phyloP scores from a whole-genome alignment of 2,113 vertebrate genomes.

The Rhinolophus sinicus region DNA sequence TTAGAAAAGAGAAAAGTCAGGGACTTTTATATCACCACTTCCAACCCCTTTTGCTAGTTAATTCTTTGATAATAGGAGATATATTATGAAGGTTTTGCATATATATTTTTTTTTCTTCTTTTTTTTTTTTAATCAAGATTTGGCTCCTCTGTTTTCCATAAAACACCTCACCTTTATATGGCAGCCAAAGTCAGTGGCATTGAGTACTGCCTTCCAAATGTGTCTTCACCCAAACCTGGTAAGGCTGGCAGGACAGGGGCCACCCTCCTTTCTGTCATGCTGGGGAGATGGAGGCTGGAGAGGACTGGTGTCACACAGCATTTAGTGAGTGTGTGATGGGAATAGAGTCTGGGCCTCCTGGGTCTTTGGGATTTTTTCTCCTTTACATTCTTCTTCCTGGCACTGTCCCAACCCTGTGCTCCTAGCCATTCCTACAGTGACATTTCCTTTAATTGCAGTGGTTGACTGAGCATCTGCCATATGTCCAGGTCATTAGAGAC shows the following conservation, averaged over 20 bases:
- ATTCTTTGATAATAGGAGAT: neutral
- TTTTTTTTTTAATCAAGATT: neutral
- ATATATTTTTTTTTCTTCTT: neutral
- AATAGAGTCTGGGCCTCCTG: neutral
- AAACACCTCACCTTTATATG: neutral
- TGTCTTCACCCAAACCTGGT: neutral
- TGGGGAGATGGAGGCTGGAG: neutral
- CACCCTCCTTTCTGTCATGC: neutral
- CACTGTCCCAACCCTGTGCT: neutral
- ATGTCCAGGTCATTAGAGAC: neutral
- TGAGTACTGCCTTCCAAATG: neutral
- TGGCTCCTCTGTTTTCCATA: neutral
- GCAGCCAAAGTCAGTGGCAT: neutral
- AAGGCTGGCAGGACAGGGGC: neutral
- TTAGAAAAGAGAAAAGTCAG: conserved; percentile 4
- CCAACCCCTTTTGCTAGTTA: neutral
- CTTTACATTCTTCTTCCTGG: neutral
- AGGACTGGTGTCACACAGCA: too few relatives aligned
- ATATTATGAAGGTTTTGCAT: neutral
- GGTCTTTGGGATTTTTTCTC: neutral
- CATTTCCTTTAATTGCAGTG: neutral
- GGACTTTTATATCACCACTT: neutral
- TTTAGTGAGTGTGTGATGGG: neutral
- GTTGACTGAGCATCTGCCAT: neutral
- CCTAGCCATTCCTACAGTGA: neutral